Conservation (phyloP, 2,797 vertebrate species). For the Anguilla marmorata region DNA sequence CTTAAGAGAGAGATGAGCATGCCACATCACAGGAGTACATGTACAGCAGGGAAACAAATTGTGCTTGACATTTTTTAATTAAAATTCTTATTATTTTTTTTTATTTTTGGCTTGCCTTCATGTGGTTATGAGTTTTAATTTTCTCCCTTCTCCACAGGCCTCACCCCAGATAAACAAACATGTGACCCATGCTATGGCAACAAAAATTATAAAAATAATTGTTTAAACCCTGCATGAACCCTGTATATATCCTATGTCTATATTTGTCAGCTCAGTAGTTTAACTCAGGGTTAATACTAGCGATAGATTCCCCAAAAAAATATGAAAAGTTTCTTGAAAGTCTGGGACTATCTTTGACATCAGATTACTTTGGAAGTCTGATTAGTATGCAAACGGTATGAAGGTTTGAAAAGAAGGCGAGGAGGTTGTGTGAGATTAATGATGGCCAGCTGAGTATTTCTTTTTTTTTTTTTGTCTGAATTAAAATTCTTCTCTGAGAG, state of each 20-base stretch:
- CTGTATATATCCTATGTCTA: too few species aligned
- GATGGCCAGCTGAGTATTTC: neutral
- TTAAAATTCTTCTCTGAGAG: neutral
- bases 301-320: neutral
- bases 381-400: slow-evolving; percentile 24
- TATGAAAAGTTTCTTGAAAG: neutral
- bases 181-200: neutral
- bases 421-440: neutral
- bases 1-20: too few species aligned
- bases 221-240: neutral
- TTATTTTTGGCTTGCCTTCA: too few species aligned
- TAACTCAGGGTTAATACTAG: neutral
- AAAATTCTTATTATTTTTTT: too few species aligned
- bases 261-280: neutral
- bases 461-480: neutral
- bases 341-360: neutral
- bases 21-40: too few species aligned
- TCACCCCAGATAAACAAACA: neutral
- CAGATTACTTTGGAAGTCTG: slow-evolving; percentile 19
- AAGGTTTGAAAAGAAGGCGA: slow-evolving; percentile 21
- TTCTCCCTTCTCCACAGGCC: neutral
- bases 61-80: too few species aligned
- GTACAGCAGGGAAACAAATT: too few species aligned
- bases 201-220: neutral
- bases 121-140: too few species aligned